Evolutionary conservation across 2,888 invertebrate genomes (phyloP).

Genomic region (Trichopria drosophilae): DNA sequence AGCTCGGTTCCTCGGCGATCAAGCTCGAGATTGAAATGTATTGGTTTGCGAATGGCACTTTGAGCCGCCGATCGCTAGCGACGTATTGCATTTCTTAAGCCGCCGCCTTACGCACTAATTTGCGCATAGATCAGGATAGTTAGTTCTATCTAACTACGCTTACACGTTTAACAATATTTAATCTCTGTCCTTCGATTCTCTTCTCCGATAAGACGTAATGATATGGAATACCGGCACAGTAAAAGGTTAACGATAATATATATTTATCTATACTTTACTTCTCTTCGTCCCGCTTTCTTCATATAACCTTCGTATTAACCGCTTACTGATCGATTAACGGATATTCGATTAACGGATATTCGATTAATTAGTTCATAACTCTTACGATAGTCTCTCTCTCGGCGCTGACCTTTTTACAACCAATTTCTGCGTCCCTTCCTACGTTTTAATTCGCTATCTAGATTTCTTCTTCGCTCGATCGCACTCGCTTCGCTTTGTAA

Average conservation of each 20-base stretch:
- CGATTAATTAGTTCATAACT: too few relatives aligned
- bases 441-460: slow-evolving; percentile 17
- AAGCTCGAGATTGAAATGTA: slow-evolving; percentile 1
- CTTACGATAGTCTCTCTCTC: too few relatives aligned
- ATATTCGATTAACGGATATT: too few relatives aligned
- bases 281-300: slow-evolving; percentile 7
- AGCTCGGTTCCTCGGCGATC: slow-evolving; percentile 12
- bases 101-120: slow-evolving; percentile 14
- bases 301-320: slow-evolving; percentile 7
- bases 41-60: not conserved
- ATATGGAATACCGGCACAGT: slow-evolving; percentile 52
- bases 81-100: slow-evolving; percentile 11
- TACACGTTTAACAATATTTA: slow-evolving; percentile 36
- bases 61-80: slow-evolving; percentile 4
- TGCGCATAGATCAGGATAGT: slow-evolving; percentile 19
- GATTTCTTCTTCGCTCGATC: slow-evolving; percentile 25
- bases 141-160: slow-evolving; percentile 32
- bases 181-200: slow-evolving; percentile 32
- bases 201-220: slow-evolving; percentile 41
- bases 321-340: slow-evolving; percentile 6
- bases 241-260: slow-evolving; percentile 42
- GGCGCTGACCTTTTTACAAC: slow-evolving; percentile 3
- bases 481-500: slow-evolving; percentile 18
- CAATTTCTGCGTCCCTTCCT: slow-evolving; percentile 1
- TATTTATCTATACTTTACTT: slow-evolving; percentile 13